Evolutionary conservation across 2,888 invertebrate species (phyloP).

Genomic region (Acrobasis repandana): DNA sequence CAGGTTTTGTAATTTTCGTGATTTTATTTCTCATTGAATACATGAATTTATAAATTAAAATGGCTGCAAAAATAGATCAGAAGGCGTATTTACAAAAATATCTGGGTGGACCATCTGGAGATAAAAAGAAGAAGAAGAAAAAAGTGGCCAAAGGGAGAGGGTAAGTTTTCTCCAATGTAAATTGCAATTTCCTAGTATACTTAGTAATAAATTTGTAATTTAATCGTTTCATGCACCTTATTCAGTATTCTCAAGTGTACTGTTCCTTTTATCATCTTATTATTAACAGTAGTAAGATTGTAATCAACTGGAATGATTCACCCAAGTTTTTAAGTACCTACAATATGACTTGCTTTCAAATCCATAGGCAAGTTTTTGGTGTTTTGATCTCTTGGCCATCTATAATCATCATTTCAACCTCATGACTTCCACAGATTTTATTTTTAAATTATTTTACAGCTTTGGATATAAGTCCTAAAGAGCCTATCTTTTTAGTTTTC

Average conservation of each 20-base stretch:
- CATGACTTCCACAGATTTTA: too few species aligned
- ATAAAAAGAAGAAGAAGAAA: slow-evolving; percentile 86
- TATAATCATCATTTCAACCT: too few species aligned
- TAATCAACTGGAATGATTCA: too few species aligned
- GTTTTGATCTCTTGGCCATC: too few species aligned
- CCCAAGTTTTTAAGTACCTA: too few species aligned
- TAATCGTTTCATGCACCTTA: neutral
- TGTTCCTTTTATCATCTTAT: neutral
- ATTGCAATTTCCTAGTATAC: neutral
- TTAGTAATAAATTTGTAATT: neutral
- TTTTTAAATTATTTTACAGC: too few species aligned
- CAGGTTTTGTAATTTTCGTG: neutral
- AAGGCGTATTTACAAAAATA: slow-evolving; percentile 92
- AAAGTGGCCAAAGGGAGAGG: slow-evolving; percentile 71
- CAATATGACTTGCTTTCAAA: too few species aligned
- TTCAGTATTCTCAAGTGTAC: neutral
- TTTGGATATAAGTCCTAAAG: too few species aligned
- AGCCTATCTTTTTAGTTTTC: too few species aligned
- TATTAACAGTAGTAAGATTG: too few species aligned
- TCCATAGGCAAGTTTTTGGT: too few species aligned
- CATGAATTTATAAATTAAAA: slow-evolving; percentile 38
- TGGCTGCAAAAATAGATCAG: slow-evolving; percentile 83
- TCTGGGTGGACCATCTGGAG: slow-evolving; percentile 84
- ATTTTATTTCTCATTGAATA: neutral
- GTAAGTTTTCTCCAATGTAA: slow-evolving; percentile 40